Percentiles rank a stretch among this genome's conserved stretches.
Evolutionary conservation across 2,797 vertebrate species (phyloP).

Genomic region (Astyanax mexicanus): DNA sequence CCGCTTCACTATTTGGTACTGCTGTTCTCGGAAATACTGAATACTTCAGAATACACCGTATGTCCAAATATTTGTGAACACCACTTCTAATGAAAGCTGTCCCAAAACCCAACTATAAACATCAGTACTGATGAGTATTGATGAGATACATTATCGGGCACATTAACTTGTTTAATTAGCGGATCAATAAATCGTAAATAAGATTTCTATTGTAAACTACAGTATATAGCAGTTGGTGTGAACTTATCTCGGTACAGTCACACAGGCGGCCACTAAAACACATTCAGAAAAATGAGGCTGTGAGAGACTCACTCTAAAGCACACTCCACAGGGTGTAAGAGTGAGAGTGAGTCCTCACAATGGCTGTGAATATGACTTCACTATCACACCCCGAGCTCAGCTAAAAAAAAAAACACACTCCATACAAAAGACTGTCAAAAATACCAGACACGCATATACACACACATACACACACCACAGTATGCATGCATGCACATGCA

Average conservation of each 20-base stretch:
- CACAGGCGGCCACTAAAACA: background rate
- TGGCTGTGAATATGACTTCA: slow-evolving; percentile 43
- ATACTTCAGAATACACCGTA: too few relatives aligned
- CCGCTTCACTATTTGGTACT: background rate
- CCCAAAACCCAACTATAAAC: too few relatives aligned
- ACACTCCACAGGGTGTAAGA: background rate
- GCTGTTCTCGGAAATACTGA: too few relatives aligned
- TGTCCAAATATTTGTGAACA: too few relatives aligned
- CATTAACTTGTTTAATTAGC: too few relatives aligned
- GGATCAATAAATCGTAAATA: too few relatives aligned
- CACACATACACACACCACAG: slow-evolving; percentile 52
- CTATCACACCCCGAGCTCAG: slow-evolving; percentile 20
- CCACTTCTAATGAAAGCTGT: too few relatives aligned
- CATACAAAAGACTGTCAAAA: slow-evolving; percentile 38
- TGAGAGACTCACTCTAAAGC: slow-evolving; percentile 16
- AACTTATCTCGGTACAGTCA: slow-evolving; percentile 41
- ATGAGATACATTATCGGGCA: too few relatives aligned
- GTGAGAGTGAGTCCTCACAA: too few relatives aligned
- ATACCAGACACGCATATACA: slow-evolving; percentile 44
- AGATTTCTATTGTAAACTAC: too few relatives aligned
- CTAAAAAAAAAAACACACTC: slow-evolving; percentile 41
- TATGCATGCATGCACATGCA: slow-evolving; percentile 46
- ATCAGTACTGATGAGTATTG: too few relatives aligned
- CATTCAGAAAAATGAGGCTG: background rate
- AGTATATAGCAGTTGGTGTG: slow-evolving; percentile 17